Conservation (phyloP, 2,888 invertebrate genomes). For the Polyommatus icarus region DNA sequence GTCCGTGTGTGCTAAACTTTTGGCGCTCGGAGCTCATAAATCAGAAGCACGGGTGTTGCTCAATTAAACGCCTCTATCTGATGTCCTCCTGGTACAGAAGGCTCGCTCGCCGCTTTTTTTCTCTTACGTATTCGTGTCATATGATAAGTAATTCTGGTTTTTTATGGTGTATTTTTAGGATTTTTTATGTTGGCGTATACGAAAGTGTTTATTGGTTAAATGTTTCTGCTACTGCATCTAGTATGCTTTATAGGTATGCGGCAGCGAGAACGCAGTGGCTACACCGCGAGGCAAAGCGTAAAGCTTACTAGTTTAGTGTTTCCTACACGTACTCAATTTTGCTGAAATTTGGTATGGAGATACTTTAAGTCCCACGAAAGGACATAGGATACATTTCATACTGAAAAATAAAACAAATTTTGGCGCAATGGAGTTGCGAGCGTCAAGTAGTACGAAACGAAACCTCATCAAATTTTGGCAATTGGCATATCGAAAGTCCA, state of each 20-base stretch:
- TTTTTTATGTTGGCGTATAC: not conserved
- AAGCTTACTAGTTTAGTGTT: no score
- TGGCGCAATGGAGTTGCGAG: no score
- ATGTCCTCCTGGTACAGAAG: slow-evolving; percentile 66
- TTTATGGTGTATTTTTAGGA: not conserved
- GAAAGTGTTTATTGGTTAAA: not conserved
- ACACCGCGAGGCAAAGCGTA: no score
- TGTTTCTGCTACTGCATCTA: not conserved
- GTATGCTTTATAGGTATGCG: no score
- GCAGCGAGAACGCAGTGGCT: no score
- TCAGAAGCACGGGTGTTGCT: slow-evolving; percentile 76
- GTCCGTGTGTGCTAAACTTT: slow-evolving; percentile 59
- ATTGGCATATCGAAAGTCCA: not conserved
- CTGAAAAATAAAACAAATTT: no score
- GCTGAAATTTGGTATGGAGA: no score
- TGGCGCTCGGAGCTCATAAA: slow-evolving; percentile 74
- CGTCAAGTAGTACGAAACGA: no score
- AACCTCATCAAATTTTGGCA: not conserved
- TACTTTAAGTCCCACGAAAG: no score
- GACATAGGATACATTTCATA: no score
- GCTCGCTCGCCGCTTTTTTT: slow-evolving; percentile 36
- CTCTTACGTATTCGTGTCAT: slow-evolving; percentile 22
- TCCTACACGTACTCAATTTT: no score
- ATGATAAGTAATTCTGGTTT: slow-evolving; percentile 25
- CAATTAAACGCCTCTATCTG: slow-evolving; percentile 77